These are phyloP conservation scores for Falcaria lacertinaria DNA, from an alignment of 2,888 invertebrate species.

Conservation along the genomic window DNA sequence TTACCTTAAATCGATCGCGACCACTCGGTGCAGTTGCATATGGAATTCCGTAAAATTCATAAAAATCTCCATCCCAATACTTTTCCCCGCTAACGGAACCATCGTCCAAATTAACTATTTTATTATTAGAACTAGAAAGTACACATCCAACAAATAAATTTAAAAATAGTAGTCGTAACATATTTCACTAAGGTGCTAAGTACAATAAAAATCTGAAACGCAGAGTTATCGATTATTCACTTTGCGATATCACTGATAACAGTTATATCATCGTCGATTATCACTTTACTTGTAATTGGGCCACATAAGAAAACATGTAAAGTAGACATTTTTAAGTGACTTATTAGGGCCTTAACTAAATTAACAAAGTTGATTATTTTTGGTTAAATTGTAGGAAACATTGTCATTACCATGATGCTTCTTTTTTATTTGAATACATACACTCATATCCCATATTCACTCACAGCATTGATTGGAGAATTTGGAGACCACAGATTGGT, in stretches of 20 bases:
- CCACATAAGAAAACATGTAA: neutral
- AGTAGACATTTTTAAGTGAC: no score
- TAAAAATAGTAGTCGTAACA: conserved; percentile 38
- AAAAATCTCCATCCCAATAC: conserved; percentile 66
- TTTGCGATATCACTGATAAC: conserved; percentile 16
- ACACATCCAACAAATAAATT: conserved; percentile 26
- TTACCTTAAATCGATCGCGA: conserved; percentile 57
- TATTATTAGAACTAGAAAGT: conserved; percentile 28
- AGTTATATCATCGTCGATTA: neutral
- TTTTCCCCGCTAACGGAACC: conserved; percentile 54
- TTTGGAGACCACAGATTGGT: no score
- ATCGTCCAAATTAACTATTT: conserved; percentile 42
- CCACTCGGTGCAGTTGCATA: conserved; percentile 60
- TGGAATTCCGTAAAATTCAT: conserved; percentile 62
- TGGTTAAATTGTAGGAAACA: no score
- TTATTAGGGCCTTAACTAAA: no score
- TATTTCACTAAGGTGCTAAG: conserved; percentile 15
- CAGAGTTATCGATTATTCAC: conserved; percentile 12
- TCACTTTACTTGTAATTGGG: neutral
- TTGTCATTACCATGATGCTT: no score
- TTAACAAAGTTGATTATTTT: no score
- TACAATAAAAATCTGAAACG: conserved; percentile 12
- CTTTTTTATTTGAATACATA: no score
- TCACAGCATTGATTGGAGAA: no score
- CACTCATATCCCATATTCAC: no score